Conservation (phyloP, 2,888 invertebrate genomes). For the Diabrotica balteata region DNA sequence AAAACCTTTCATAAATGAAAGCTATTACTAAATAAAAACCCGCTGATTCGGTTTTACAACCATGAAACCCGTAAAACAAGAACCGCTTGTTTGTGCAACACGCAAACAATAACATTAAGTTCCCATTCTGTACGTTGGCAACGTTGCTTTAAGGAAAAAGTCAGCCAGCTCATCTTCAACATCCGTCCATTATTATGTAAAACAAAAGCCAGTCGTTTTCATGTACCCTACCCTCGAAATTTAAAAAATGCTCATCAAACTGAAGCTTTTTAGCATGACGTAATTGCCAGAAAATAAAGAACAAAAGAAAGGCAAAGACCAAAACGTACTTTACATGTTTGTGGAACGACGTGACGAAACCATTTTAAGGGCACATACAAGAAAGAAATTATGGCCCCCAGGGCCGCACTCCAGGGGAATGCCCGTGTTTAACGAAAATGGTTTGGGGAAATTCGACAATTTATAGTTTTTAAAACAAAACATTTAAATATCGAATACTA, state of each 20-base stretch:
- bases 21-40: no score
- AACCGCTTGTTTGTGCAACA: no score
- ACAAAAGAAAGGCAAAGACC: constrained; percentile 40
- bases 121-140: no score
- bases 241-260: constrained; percentile 34
- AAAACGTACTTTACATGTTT: constrained; percentile 46
- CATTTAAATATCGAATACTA: no score
- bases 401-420: background rate
- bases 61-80: no score
- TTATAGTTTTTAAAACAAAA: no score
- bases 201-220: constrained; percentile 23
- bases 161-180: constrained; percentile 11
- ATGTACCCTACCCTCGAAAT: constrained; percentile 23
- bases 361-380: constrained; percentile 38
- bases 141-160: no score
- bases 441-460: no score
- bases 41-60: no score
- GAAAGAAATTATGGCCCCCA: constrained; percentile 30
- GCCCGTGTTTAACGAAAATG: no score
- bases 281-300: constrained; percentile 40
- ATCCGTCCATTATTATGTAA: constrained; percentile 26
- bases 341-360: constrained; percentile 49
- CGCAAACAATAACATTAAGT: no score
- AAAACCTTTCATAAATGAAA: background rate
- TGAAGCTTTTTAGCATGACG: constrained; percentile 31